A percentile compares a stretch with the other conserved stretches of the same genome.
Evolutionary conservation across 2,113 vertebrate species (phyloP).

Genomic region (Podiceps cristatus): DNA sequence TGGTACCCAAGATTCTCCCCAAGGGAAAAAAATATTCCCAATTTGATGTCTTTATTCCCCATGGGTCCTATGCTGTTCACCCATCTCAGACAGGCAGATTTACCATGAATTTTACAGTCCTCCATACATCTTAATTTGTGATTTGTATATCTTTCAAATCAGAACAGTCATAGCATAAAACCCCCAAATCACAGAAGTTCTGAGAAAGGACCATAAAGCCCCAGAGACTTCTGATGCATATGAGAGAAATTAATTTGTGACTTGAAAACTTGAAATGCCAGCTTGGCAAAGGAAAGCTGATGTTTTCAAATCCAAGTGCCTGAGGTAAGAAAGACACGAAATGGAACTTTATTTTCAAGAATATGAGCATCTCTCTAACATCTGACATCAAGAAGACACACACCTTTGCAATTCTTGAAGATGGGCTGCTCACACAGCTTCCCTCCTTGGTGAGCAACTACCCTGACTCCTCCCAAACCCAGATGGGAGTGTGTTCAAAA

Average conservation of each 20-base stretch:
- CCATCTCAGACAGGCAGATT: background rate
- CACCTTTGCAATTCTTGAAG: background rate
- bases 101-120: background rate
- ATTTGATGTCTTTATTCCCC: slow-evolving; percentile 4
- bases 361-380: background rate
- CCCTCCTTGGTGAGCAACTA: background rate
- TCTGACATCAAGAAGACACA: background rate
- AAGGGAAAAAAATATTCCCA: background rate
- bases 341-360: background rate
- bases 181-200: background rate
- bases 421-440: background rate
- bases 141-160: slow-evolving; percentile 9
- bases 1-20: background rate
- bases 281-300: background rate
- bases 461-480: background rate
- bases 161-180: background rate
- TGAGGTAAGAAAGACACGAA: background rate
- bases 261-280: background rate
- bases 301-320: background rate
- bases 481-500: background rate
- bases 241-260: background rate
- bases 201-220: background rate
- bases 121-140: background rate
- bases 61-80: background rate
- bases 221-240: slow-evolving; percentile 18